phyloP scores from a whole-genome alignment of 2,113 vertebrate species.

The Enhydra lutris region DNA sequence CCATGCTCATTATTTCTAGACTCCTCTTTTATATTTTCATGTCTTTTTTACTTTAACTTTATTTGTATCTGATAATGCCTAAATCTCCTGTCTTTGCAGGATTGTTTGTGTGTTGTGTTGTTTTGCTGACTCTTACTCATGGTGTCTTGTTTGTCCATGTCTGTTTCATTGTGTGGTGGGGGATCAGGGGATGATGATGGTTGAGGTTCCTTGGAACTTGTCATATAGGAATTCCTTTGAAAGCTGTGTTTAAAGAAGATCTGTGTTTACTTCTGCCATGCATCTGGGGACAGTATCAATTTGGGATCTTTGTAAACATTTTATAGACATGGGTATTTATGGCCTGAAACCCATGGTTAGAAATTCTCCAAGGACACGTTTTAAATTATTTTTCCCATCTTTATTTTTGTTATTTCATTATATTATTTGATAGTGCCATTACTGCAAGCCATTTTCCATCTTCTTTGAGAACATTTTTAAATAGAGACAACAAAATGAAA shows the following conservation, averaged over 20 bases:
- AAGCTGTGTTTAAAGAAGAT: neutral
- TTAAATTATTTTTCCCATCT: neutral
- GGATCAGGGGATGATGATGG: too few relatives aligned
- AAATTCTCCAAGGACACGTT: slow-evolving; percentile 2
- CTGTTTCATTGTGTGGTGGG: neutral
- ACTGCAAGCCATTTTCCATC: neutral
- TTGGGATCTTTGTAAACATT: neutral
- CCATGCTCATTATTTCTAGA: neutral
- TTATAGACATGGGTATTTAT: neutral
- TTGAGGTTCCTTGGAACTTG: neutral
- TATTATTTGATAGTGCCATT: neutral
- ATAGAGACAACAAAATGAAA: slow-evolving; percentile 9
- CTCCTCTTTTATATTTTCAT: neutral
- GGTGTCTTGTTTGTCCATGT: neutral
- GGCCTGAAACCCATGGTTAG: neutral
- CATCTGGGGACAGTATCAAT: neutral
- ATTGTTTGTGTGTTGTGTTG: neutral
- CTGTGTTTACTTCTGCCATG: neutral
- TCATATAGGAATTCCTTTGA: neutral
- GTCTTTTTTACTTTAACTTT: neutral
- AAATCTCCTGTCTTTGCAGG: neutral
- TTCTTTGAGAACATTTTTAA: slow-evolving; percentile 8
- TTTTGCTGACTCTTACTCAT: neutral
- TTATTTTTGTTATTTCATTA: neutral
- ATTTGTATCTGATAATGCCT: neutral